phyloP scores from a whole-genome alignment of 2,113 vertebrate genomes.

The Rhinoderma darwinii region DNA sequence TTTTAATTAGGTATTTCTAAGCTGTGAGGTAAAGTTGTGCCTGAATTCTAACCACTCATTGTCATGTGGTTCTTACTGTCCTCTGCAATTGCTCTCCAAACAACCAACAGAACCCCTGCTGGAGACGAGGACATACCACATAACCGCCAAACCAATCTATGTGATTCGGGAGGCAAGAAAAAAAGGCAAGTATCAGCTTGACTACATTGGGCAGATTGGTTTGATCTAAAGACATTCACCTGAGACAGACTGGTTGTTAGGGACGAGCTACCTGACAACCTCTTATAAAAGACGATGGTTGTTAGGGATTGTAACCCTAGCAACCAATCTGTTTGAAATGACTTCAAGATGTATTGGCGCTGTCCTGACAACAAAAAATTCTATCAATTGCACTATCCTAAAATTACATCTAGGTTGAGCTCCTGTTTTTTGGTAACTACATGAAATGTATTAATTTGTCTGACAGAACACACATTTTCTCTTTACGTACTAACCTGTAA shows the following conservation, averaged over 20 bases:
- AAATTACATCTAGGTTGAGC: no score
- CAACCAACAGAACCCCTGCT: background rate
- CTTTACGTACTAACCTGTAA: no score
- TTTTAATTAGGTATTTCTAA: constrained; percentile 49
- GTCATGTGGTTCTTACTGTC: constrained; percentile 14
- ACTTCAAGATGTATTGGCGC: no score
- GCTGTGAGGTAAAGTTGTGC: constrained; percentile 59
- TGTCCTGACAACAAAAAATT: no score
- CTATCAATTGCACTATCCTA: no score
- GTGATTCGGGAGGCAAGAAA: constrained; percentile 21
- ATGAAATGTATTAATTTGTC: no score
- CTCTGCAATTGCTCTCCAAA: background rate
- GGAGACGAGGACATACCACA: constrained; percentile 39
- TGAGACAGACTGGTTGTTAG: background rate
- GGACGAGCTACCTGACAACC: background rate
- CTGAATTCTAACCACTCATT: constrained; percentile 8
- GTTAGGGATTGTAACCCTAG: no score
- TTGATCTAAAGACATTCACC: no score
- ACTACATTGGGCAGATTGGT: background rate
- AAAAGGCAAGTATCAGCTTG: constrained; percentile 10
- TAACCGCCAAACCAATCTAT: constrained; percentile 32
- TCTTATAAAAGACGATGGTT: no score
- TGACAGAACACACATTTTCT: no score
- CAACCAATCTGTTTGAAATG: no score
- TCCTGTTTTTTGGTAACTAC: no score